Percentiles rank a stretch among this genome's conserved stretches.
phyloP scores from a whole-genome alignment of 2,888 invertebrate genomes.

The Cosmopolites sordidus region DNA sequence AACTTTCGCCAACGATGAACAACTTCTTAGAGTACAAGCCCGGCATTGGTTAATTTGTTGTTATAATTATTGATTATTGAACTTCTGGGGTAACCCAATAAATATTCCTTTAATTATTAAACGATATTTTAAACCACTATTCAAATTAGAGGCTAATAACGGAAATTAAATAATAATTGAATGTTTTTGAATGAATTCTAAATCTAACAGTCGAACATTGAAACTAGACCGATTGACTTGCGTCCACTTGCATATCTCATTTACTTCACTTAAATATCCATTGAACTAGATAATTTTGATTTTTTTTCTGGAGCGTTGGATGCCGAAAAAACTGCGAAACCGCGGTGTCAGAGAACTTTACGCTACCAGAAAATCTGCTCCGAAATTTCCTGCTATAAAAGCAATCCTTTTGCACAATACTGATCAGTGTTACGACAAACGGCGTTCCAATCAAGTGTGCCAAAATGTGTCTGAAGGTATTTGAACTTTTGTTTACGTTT shows the following conservation, averaged over 20 bases:
- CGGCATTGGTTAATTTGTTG: too few relatives aligned
- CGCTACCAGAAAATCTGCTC: slow-evolving; percentile 3
- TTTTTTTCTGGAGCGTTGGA: slow-evolving; percentile 25
- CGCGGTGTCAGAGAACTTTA: slow-evolving; percentile 33
- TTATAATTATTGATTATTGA: too few relatives aligned
- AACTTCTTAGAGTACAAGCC: too few relatives aligned
- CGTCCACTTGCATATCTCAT: slow-evolving; percentile 3
- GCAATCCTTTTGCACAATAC: slow-evolving; percentile 30
- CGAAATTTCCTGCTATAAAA: slow-evolving; percentile 33
- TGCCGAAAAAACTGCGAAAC: slow-evolving; percentile 31
- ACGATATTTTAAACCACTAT: too few relatives aligned
- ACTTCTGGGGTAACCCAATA: too few relatives aligned
- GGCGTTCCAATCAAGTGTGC: slow-evolving; percentile 28
- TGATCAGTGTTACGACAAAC: slow-evolving; percentile 30
- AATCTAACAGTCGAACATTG: too few relatives aligned
- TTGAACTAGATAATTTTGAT: slow-evolving; percentile 24
- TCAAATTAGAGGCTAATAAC: too few relatives aligned
- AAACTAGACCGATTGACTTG: slow-evolving; percentile 4
- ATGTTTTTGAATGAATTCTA: too few relatives aligned
- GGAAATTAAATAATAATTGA: too few relatives aligned
- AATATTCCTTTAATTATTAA: too few relatives aligned
- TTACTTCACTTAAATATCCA: slow-evolving; percentile 12
- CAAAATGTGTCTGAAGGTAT: slow-evolving; percentile 37
- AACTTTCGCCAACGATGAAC: too few relatives aligned
- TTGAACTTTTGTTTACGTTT: slow-evolving; percentile 1